Evolutionary conservation across 37 sponge, comb jelly and placozoan genomes (phyloP).

Genomic region (Axinella damicornis): DNA sequence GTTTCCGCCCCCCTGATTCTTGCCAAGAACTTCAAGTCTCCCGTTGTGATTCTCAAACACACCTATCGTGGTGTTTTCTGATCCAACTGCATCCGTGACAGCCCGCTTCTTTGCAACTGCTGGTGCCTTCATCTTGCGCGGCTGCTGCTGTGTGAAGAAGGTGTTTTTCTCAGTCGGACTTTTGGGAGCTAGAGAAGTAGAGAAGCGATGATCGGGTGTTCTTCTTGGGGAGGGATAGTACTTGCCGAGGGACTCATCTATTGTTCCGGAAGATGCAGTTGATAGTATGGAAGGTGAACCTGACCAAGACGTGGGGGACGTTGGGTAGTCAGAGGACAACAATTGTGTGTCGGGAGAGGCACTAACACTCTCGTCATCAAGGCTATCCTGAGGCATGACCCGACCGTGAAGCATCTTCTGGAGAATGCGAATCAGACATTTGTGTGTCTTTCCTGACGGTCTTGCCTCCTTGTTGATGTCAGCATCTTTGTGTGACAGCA

Average conservation of each 20-base stretch:
- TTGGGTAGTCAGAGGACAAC: neutral
- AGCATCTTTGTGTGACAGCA: slow-evolving; percentile 10
- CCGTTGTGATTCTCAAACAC: slow-evolving; percentile 14
- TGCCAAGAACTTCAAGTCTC: neutral
- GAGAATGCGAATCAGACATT: neutral
- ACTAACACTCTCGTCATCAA: neutral
- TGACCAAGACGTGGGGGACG: neutral
- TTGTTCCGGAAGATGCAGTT: no score
- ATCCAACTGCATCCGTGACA: neutral
- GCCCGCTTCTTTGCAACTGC: slow-evolving; percentile 2
- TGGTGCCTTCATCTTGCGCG: neutral
- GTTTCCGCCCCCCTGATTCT: neutral
- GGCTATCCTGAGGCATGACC: neutral
- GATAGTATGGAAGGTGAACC: neutral
- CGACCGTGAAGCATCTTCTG: slow-evolving; percentile 19
- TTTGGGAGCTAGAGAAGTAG: neutral
- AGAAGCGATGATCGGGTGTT: no score
- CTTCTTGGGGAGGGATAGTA: no score
- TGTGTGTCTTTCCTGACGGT: slow-evolving; percentile 43
- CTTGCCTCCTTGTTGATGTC: slow-evolving; percentile 36
- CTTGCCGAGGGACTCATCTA: no score
- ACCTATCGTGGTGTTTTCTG: neutral
- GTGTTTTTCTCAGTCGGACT: neutral
- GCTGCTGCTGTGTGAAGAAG: no score
- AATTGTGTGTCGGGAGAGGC: neutral